These are phyloP conservation scores for Anabas testudineus DNA, from an alignment of 2,797 vertebrate species.

Conservation along the genomic window DNA sequence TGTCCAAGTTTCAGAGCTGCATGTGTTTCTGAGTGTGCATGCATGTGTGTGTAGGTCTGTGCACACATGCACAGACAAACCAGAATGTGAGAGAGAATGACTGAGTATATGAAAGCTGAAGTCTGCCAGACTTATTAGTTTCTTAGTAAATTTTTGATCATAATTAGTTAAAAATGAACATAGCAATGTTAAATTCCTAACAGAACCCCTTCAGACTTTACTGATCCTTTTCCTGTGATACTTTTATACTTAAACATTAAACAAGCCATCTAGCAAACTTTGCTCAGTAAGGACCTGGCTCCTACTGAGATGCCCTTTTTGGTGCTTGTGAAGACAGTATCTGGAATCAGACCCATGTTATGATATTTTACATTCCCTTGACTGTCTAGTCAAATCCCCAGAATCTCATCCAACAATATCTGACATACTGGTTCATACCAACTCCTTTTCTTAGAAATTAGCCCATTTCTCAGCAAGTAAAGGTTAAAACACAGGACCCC, in stretches of 20 bases:
- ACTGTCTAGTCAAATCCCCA: no score
- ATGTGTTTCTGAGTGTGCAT: constrained; percentile 49
- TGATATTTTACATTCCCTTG: background rate
- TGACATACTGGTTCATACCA: no score
- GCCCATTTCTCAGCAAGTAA: no score
- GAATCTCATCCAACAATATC: no score
- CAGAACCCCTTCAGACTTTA: background rate
- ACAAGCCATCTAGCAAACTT: background rate
- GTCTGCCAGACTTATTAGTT: constrained; percentile 14
- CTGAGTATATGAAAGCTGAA: constrained; percentile 3
- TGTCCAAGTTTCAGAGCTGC: constrained; percentile 68
- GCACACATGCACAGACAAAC: background rate
- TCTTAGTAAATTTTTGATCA: background rate
- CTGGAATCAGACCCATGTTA: no score
- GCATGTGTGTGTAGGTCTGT: constrained; percentile 23
- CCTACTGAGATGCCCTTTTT: background rate
- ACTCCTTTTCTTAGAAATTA: no score
- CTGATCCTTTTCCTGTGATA: background rate
- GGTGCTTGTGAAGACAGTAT: background rate
- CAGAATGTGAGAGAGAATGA: background rate
- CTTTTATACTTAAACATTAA: constrained; percentile 1
- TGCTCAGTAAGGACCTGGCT: background rate
- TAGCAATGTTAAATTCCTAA: background rate
- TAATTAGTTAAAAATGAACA: constrained; percentile 7
- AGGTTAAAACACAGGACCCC: no score